Conservation (phyloP, 2,113 vertebrate species). For the Labrus mixtus region DNA sequence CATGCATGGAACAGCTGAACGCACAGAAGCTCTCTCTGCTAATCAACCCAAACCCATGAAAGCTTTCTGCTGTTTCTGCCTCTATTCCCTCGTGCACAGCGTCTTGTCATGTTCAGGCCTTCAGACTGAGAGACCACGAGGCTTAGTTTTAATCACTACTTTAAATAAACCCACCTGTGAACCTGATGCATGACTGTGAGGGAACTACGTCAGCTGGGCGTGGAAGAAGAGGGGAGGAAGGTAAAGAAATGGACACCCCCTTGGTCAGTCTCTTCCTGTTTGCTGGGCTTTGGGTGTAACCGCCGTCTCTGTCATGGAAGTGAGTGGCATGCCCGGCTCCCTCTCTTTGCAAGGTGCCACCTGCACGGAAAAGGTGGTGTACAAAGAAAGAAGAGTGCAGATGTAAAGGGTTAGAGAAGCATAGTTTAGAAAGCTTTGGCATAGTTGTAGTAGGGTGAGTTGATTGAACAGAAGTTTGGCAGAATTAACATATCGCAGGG, state of each 20-base stretch:
- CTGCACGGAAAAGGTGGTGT: conserved; percentile 47
- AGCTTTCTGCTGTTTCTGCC: conserved; percentile 47
- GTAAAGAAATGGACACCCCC: conserved; percentile 93
- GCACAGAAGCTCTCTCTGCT: conserved; percentile 57
- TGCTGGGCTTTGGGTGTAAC: conserved; percentile 60
- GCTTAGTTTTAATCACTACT: conserved; percentile 24
- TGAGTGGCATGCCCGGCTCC: conserved; percentile 61
- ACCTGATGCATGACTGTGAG: conserved; percentile 87
- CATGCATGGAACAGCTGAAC: conserved; percentile 63
- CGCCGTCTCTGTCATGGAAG: conserved; percentile 64
- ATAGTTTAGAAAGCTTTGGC: neutral
- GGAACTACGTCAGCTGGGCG: conserved; percentile 87
- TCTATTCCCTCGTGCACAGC: conserved; percentile 19
- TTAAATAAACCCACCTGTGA: conserved; percentile 86
- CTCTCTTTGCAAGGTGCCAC: conserved; percentile 69
- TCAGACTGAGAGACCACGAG: neutral
- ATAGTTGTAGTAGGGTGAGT: neutral
- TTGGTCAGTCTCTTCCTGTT: conserved; percentile 86
- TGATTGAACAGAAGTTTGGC: neutral
- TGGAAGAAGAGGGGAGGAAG: conserved; percentile 93
- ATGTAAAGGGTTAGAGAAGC: neutral
- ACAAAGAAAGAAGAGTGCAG: neutral
- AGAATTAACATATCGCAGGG: conserved; percentile 15
- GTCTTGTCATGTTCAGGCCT: conserved; percentile 27
- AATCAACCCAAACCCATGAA: conserved; percentile 54